Conservation (phyloP, 2,113 vertebrate genomes). For the Chrysemys picta region DNA sequence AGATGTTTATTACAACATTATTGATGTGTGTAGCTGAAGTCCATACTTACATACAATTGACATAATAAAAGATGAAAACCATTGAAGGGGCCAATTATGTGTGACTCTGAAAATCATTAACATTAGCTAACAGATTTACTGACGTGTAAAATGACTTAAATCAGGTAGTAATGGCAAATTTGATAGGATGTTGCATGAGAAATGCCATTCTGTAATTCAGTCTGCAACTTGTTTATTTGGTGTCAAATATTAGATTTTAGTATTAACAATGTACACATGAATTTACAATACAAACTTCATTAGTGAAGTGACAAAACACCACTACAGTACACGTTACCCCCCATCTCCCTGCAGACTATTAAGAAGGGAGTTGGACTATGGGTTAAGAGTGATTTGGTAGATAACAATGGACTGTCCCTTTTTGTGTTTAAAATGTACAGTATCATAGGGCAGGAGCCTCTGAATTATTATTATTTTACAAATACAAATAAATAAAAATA, state of each 20-base stretch:
- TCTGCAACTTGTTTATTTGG: background rate
- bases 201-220: background rate
- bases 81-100: background rate
- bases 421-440: background rate
- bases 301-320: background rate
- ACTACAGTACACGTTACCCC: background rate
- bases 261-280: background rate
- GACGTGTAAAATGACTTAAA: slow-evolving; percentile 44
- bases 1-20: background rate
- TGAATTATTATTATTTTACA: no score
- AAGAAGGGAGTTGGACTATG: background rate
- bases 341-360: background rate
- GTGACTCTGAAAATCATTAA: slow-evolving; percentile 49
- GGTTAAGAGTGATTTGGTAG: background rate
- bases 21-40: background rate
- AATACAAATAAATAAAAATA: no score
- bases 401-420: background rate
- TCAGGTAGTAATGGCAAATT: slow-evolving; percentile 38
- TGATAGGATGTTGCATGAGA: slow-evolving; percentile 11
- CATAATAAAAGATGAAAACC: slow-evolving; percentile 39
- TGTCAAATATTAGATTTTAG: background rate
- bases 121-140: slow-evolving; percentile 32
- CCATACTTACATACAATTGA: background rate
- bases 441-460: no score
- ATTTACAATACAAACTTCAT: slow-evolving; percentile 12